Evolutionary conservation across 1,140 invertebrate genomes (phyloP), one percentile per base, ranked within the genome.

Genomic region (Venustaconcha ellipsiformis): DNA sequence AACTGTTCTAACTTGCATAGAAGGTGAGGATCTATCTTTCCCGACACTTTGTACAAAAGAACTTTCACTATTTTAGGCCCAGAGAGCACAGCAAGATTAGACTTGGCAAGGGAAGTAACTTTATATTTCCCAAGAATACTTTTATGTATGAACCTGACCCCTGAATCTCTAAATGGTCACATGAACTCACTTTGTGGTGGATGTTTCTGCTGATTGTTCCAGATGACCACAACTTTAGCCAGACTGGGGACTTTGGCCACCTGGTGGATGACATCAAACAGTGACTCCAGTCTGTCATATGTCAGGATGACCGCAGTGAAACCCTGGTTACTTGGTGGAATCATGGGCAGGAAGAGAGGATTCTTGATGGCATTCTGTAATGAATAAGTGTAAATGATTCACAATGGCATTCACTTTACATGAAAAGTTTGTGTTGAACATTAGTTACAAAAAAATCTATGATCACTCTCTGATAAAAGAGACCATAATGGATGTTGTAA

Each of bases 291-390:
- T 62, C 98, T 90, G 89, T 99, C 97, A 84, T 99, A 99, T 0
- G 98, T 99, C 26, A 99, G 91, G 84, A 99, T 96, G 0, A 99
- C 95, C 77, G 99, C 96, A 1, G 98, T 99, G 89, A 99, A 99
- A 60, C 97, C 97, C 84, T 94, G 93, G 23, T 93, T 92, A 87
- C 95, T 95, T 0, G 95, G 94, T 37, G 95, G 86, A 94, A 95
- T 94, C 18, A 95, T 90, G 1, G 96, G 95, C 71, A 97, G 90
- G 89, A 96, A 96, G 6, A 98, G 90, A 83, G 95, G 95, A 70
- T 86, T 87, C 67, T 74, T 76, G 15, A 84, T 67, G 15, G 78
- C 74, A 55, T 78, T 79, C 84, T 87, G 74, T 56, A 76, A 59
- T 20, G 57, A 75, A 26, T 70, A 70, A 70, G 20, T 68, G 20